Conservation (phyloP, 2,113 vertebrate genomes). For the Ranitomeya variabilis region DNA sequence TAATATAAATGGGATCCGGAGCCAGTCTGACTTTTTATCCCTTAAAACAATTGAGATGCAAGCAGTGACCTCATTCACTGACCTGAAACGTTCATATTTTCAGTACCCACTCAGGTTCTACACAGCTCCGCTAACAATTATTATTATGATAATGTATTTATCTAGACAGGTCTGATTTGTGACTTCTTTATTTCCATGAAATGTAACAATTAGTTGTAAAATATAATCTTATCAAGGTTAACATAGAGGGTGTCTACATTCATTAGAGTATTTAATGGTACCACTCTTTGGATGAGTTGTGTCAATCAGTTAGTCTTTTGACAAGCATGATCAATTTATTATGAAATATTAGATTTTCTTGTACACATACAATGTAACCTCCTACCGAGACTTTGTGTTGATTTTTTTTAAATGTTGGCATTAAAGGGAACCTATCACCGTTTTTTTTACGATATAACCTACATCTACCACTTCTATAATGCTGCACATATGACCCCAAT, state of each 20-base stretch:
- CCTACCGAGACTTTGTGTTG: not conserved
- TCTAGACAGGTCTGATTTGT: slow-evolving; percentile 14
- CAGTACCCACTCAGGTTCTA: slow-evolving; percentile 8
- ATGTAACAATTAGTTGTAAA: slow-evolving; percentile 3
- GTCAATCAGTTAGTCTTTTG: not conserved
- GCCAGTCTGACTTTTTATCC: slow-evolving; percentile 12
- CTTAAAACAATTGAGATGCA: slow-evolving; percentile 29
- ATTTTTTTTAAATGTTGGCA: not conserved
- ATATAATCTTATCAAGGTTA: slow-evolving; percentile 28
- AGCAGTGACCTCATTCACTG: slow-evolving; percentile 33
- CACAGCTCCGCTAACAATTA: not conserved
- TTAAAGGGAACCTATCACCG: not conserved
- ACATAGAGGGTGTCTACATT: not conserved
- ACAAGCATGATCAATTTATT: not conserved
- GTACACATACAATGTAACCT: not conserved
- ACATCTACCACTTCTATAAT: too few species aligned
- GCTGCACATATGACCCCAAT: too few species aligned
- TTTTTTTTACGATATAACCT: too few species aligned
- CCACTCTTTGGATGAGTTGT: not conserved
- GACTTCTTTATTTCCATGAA: not conserved
- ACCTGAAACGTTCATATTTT: slow-evolving; percentile 19
- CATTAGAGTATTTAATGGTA: not conserved
- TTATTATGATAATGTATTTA: slow-evolving; percentile 29
- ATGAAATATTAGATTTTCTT: not conserved
- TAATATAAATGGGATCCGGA: slow-evolving; percentile 48